Evolutionary conservation across 2,888 invertebrate species (phyloP).

Genomic region (Reticulitermes lucifugus): DNA sequence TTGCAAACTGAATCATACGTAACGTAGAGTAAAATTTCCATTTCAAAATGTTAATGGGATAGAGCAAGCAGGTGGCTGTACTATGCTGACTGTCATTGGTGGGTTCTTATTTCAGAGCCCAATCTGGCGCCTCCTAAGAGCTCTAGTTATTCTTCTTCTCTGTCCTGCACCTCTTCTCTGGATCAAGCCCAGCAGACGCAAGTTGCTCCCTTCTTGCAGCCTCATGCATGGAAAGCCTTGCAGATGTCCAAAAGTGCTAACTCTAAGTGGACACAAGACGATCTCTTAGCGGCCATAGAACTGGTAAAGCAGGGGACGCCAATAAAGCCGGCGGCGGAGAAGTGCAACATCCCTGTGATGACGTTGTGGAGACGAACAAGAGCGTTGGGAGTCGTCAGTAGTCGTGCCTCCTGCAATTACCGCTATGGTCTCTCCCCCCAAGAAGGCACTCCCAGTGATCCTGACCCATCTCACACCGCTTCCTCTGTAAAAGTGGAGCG

Average conservation of each 20-base stretch:
- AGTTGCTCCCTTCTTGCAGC: constrained; percentile 45
- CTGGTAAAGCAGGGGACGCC: constrained; percentile 60
- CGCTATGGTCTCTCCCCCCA: constrained; percentile 22
- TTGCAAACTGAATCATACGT: not conserved
- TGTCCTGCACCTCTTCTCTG: constrained; percentile 39
- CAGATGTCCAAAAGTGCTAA: constrained; percentile 53
- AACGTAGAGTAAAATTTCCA: not conserved
- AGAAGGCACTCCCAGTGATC: constrained; percentile 26
- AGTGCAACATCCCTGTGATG: constrained; percentile 61
- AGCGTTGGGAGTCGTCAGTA: constrained; percentile 59
- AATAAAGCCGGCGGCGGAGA: constrained; percentile 60
- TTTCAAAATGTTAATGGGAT: constrained; percentile 6
- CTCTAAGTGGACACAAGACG: constrained; percentile 58
- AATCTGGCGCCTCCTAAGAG: constrained; percentile 47
- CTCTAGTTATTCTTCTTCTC: constrained; percentile 48
- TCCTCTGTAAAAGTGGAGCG: constrained; percentile 21
- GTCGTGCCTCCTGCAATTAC: constrained; percentile 54
- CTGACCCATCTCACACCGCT: not conserved
- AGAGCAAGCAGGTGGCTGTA: constrained; percentile 4
- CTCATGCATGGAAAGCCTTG: constrained; percentile 53
- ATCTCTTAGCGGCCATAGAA: constrained; percentile 58
- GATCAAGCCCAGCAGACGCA: constrained; percentile 35
- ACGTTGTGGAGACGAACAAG: constrained; percentile 61
- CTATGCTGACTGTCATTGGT: constrained; percentile 41
- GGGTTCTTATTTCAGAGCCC: constrained; percentile 53